Base-by-base conservation (phyloP, 1,140 invertebrate species). In the Parasteatoda tepidariorum region DNA sequence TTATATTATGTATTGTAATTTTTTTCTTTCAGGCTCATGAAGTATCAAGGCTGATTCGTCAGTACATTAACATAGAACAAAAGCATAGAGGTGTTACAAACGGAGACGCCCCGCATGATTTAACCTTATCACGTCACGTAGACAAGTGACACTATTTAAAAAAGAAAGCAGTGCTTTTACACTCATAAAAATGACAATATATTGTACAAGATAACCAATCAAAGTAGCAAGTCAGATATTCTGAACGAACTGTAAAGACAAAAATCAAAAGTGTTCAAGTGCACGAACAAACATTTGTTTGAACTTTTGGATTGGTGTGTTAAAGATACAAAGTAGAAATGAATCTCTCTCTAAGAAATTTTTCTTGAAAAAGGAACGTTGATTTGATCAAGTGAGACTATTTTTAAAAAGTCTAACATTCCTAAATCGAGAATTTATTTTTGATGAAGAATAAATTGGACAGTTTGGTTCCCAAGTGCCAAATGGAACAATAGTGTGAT, bases 41-140 rank as follows among this genome's bases (percentile, higher is more conserved):
- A 86, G 97, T 99, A 85, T 96, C 96, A 13, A 92, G 97, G 84
- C 92, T 99, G 75, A 97, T 99, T 87, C 92, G 96, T 22, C 97
- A 98, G 89, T 99, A 99, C 90, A 97, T 99, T 87, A 95, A 94
- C 82, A 93, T 95, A 90, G 94, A 95, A 86, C 93, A 94, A 75
- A 84, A 67, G 18, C 81, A 83, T 67, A 59, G 81, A 54, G 81
- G 81, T 48, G 62, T 83, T n/a, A 74, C 57, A n/a, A 83, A 75
- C 28, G 83, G 74, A 6, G 75, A 70, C 31, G 67, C 66, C 0
- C 74, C 83, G 0, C 83, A 78, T 28, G 75, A 79, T 22, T 18
- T 84, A n/a, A 84, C 83, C 13, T 59, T 79, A 6, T 79, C 83
- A 5, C 66, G 83, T 48, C 83, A 84, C 31, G 31, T 84, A 4